phyloP scores from a whole-genome alignment of 1,140 invertebrate species.

The Pristionchus pacificus region DNA sequence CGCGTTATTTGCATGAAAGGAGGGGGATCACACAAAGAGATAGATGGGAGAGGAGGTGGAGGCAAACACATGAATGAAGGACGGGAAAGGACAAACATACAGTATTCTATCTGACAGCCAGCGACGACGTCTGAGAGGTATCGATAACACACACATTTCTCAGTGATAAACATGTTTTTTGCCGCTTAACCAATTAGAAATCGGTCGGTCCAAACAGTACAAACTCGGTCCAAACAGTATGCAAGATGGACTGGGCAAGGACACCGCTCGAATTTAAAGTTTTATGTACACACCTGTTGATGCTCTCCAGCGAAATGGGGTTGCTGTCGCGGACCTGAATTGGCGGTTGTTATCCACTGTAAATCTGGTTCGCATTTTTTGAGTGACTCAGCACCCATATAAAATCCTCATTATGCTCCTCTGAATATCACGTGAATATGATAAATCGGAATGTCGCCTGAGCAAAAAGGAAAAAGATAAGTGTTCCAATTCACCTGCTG shows the following conservation, averaged over 20 bases:
- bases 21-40: too few relatives aligned
- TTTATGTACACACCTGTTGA: slow-evolving; percentile 41
- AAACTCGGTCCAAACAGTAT: background rate
- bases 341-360: too few relatives aligned
- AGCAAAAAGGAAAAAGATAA: too few relatives aligned
- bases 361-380: too few relatives aligned
- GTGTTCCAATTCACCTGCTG: slow-evolving; percentile 34
- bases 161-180: too few relatives aligned
- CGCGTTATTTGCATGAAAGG: too few relatives aligned
- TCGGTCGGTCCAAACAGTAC: background rate
- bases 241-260: background rate
- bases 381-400: too few relatives aligned
- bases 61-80: background rate
- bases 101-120: slow-evolving; percentile 14
- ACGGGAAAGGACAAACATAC: background rate
- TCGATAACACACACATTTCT: too few relatives aligned
- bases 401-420: too few relatives aligned
- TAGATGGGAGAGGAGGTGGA: background rate
- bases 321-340: slow-evolving; percentile 47
- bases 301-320: slow-evolving; percentile 52
- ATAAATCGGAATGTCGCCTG: too few relatives aligned
- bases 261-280: background rate
- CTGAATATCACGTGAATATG: too few relatives aligned
- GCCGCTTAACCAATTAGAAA: too few relatives aligned
- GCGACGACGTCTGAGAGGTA: background rate